These are phyloP conservation scores for Ridgeia piscesae DNA, from an alignment of 1,140 invertebrate genomes.

Conservation along the genomic window DNA sequence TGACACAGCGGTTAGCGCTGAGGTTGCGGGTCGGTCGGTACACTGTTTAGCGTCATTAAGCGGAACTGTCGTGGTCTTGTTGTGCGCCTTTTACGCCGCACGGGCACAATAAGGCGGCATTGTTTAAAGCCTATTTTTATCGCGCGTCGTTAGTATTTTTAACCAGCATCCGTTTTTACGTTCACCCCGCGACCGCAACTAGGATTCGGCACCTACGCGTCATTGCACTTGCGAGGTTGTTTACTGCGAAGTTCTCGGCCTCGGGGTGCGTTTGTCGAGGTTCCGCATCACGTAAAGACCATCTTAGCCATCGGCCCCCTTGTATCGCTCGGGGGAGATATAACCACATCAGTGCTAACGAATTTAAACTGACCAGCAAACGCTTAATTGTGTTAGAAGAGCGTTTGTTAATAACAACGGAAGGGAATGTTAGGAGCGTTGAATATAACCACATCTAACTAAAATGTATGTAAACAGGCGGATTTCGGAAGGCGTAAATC, in stretches of 20 bases:
- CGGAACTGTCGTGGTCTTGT: neutral
- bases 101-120: neutral
- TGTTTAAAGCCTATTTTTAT: neutral
- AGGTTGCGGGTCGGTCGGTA: neutral
- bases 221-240: neutral
- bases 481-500: neutral
- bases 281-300: neutral
- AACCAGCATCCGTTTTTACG: neutral
- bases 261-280: neutral
- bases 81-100: neutral
- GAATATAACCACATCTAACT: neutral
- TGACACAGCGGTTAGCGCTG: neutral
- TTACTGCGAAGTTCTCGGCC: neutral
- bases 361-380: neutral
- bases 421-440: neutral
- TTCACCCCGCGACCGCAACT: neutral
- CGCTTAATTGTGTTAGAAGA: neutral
- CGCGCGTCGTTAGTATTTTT: neutral
- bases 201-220: too few relatives aligned
- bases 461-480: neutral
- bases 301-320: neutral
- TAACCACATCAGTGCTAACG: neutral
- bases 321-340: neutral
- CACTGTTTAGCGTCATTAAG: neutral
- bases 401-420: neutral